Conservation (phyloP, 1,140 invertebrate genomes). For the Solenopsis fugax region DNA sequence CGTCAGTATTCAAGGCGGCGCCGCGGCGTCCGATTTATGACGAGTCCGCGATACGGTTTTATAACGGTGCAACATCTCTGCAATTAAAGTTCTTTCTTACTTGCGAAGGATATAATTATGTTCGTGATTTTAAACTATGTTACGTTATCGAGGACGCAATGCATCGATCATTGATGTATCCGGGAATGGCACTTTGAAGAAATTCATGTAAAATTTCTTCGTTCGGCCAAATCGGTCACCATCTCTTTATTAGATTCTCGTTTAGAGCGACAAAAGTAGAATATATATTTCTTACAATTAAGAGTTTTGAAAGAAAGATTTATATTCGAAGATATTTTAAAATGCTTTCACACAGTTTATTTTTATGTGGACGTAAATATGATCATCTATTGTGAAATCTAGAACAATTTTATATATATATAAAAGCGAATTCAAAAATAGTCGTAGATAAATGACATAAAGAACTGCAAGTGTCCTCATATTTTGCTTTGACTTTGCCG, state of each 20-base stretch:
- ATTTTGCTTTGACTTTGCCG: not conserved
- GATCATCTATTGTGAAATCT: not conserved
- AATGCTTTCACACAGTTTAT: not conserved
- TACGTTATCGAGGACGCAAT: constrained; percentile 1
- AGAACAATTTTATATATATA: not conserved
- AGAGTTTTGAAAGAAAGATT: not conserved
- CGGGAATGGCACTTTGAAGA: not conserved
- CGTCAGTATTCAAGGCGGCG: not conserved
- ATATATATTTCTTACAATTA: not conserved
- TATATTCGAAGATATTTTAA: not conserved
- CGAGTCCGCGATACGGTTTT: not conserved
- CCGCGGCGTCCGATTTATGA: not conserved
- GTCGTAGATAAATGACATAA: not conserved
- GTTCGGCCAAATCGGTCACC: not conserved
- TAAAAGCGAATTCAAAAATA: not conserved
- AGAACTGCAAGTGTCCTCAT: too few relatives aligned
- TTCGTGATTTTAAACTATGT: not conserved
- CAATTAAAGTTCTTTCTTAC: not conserved
- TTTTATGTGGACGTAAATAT: not conserved
- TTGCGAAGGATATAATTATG: constrained; percentile 23
- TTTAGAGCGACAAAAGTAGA: not conserved
- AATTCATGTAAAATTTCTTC: not conserved
- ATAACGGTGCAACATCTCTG: not conserved
- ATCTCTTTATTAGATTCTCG: not conserved
- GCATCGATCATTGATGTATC: not conserved